Evolutionary conservation across 1,140 invertebrate genomes (phyloP).

Genomic region (Panulirus ornatus): DNA sequence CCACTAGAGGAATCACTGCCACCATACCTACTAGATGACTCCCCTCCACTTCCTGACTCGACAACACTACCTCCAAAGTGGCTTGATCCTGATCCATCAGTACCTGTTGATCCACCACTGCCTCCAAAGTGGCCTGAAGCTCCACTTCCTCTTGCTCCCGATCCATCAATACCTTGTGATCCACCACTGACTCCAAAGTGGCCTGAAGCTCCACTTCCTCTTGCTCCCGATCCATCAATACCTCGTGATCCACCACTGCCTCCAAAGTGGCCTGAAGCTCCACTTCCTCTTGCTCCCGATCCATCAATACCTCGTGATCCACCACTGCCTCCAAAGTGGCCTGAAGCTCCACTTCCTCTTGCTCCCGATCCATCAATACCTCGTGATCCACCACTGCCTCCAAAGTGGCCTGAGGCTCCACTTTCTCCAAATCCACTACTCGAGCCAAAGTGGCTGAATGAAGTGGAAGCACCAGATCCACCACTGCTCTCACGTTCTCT

Average conservation of each 20-base stretch:
- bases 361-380: neutral
- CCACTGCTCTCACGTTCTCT: conserved; percentile 18
- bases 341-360: conserved; percentile 2
- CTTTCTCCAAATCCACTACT: neutral
- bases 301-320: conserved; percentile 38
- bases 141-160: neutral
- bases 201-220: neutral
- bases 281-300: neutral
- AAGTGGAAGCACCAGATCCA: no score
- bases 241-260: conserved; percentile 32
- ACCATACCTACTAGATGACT: no score
- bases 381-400: neutral
- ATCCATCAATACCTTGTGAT: neutral
- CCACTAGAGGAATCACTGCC: neutral
- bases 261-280: neutral
- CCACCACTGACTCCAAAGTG: neutral
- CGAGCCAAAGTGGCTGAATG: no score
- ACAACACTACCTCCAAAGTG: conserved; percentile 25
- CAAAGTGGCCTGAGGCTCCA: neutral
- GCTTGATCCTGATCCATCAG: conserved; percentile 47
- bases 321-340: conserved; percentile 44
- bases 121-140: neutral
- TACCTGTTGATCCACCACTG: conserved; percentile 45
- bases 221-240: neutral
- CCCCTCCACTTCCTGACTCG: conserved; percentile 51